phyloP scores from a whole-genome alignment of 2,888 invertebrate species.

The Lamellibrachia satsuma region DNA sequence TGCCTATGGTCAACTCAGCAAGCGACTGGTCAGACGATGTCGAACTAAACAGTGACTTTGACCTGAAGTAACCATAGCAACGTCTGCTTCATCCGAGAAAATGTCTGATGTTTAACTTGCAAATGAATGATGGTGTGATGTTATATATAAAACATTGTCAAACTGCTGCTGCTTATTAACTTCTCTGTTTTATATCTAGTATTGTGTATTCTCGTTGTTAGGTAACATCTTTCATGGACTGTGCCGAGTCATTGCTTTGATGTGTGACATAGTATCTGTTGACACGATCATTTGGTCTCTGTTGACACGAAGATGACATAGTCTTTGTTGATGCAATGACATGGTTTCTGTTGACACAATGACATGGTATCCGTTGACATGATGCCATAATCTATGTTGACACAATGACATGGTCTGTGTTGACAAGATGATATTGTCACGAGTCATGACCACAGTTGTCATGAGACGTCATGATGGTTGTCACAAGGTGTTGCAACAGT shows the following conservation, averaged over 20 bases:
- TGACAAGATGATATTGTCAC: no score
- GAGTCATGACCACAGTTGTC: no score
- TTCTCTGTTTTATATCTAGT: background rate
- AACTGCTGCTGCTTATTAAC: background rate
- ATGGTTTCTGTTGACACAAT: no score
- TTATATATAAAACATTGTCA: background rate
- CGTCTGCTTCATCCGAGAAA: background rate
- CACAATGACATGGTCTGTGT: background rate
- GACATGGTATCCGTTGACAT: no score
- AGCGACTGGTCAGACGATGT: background rate
- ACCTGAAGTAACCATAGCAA: background rate
- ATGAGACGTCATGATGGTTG: no score
- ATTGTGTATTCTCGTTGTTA: background rate
- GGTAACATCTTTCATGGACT: background rate
- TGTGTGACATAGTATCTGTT: no score
- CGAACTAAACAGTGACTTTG: background rate
- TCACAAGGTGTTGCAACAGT: no score
- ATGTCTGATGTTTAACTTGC: background rate
- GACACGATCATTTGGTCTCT: no score
- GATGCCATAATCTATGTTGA: background rate
- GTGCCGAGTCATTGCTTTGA: background rate
- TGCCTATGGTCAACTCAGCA: background rate
- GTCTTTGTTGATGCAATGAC: no score
- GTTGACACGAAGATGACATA: no score
- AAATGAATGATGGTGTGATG: background rate